A percentile compares a stretch with the other conserved stretches of the same genome.
Conservation (phyloP, 2,797 vertebrate genomes). For the Gambelia wislizenii region DNA sequence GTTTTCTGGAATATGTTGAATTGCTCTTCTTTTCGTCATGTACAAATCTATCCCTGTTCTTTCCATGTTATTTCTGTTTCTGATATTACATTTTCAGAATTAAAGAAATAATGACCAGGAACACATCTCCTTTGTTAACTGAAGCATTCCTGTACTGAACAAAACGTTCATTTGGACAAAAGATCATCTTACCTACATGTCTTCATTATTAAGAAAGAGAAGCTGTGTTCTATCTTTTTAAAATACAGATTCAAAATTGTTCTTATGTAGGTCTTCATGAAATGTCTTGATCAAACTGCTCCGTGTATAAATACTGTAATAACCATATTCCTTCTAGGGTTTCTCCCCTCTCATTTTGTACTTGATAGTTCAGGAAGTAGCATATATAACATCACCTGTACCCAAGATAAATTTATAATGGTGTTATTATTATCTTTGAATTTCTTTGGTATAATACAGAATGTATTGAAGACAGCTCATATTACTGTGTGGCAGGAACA, state of each 20-base stretch:
- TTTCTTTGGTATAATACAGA: neutral
- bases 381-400: neutral
- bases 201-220: neutral
- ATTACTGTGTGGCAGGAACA: neutral
- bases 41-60: no score
- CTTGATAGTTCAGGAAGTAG: neutral
- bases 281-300: neutral
- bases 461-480: neutral
- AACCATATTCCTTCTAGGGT: neutral
- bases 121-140: no score
- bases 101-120: no score
- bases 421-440: neutral
- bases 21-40: no score
- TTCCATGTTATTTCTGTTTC: no score
- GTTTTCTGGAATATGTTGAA: no score
- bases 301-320: neutral
- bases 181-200: neutral
- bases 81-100: no score
- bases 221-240: neutral
- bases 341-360: neutral
- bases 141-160: neutral
- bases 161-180: neutral
- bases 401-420: neutral
- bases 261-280: neutral
- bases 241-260: neutral